Evolutionary conservation across 1,140 invertebrate species (phyloP), one percentile per base, ranked within the genome.

Genomic region (Pogonognathellus flavescens): DNA sequence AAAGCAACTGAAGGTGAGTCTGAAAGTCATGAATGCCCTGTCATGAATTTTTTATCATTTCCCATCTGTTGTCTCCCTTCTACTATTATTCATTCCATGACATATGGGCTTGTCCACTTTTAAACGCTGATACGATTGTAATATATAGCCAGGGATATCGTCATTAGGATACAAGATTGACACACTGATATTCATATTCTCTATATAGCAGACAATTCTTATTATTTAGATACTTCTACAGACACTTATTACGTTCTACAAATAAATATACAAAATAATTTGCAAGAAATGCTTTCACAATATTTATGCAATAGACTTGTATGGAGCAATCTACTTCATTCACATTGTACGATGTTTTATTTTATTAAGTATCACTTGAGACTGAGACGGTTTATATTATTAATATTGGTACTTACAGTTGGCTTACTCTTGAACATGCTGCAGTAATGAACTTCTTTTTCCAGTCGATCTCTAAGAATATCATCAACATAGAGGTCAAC

Each of bases 11-110:
- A 66, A 66, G 62, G 62, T 66, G 62, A 66, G 62, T 20, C 62
- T 66, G 20, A 66, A 66, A 66, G 62, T 66, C 62, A 66, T 66
- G 62, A 66, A 31, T 25, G 62, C 62, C 25, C 5, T 66, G 62
- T 6, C 62, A 66, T 66, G 62, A 66, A 66, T 66, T 25, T 66
- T 66, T 66, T 66, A 66, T 66, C 62, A 66, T 13, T 13, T 20
- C 62, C 62, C 20, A 66, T 66, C 62, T 66, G 62, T 66, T 66
- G 62, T 66, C 62, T 66, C 62, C 25, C 25, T 13, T 22, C 20
- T 66, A 20, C 62, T 66, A 66, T 66, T 66, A 66, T 66, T 66
- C 62, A 25, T 20, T 66, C 62, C 25, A 25, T 31, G 62, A 41
- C 31, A 41, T 25, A 66, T 66, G 62, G 62, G 62, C 62, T 31